phyloP scores from a whole-genome alignment of 2,888 invertebrate genomes.

The Leucozona laternaria region DNA sequence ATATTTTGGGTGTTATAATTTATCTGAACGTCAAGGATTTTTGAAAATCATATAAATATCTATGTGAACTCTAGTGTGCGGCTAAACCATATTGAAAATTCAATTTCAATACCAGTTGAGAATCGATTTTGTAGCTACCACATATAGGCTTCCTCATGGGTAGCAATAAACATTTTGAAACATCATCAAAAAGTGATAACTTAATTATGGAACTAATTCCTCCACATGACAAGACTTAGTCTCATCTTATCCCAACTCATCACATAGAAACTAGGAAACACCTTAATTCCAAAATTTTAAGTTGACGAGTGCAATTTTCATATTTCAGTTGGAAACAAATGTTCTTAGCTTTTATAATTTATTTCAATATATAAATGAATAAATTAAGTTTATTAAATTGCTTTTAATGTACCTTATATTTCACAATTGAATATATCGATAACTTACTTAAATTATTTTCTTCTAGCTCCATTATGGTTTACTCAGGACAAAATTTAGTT shows the following conservation, averaged over 20 bases:
- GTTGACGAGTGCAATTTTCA: background rate
- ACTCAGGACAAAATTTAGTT: conserved; percentile 51
- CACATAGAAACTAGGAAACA: background rate
- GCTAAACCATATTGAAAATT: background rate
- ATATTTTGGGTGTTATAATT: too few relatives aligned
- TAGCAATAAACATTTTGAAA: background rate
- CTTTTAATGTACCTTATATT: background rate
- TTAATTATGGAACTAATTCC: background rate
- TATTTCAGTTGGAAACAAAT: background rate
- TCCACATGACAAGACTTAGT: background rate
- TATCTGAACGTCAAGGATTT: too few relatives aligned
- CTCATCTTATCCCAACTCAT: background rate
- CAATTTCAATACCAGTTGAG: background rate
- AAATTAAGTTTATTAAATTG: too few relatives aligned
- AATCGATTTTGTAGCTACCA: background rate
- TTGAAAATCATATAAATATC: too few relatives aligned
- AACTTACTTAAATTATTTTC: background rate
- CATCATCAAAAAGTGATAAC: background rate
- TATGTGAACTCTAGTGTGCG: too few relatives aligned
- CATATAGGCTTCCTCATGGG: background rate
- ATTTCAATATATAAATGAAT: too few relatives aligned
- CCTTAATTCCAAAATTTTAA: background rate
- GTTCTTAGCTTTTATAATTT: background rate
- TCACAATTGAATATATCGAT: background rate
- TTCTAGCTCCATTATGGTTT: conserved; percentile 46